Evolutionary conservation across 2,888 invertebrate species (phyloP).

Genomic region (Teinopalpus imperialis): DNA sequence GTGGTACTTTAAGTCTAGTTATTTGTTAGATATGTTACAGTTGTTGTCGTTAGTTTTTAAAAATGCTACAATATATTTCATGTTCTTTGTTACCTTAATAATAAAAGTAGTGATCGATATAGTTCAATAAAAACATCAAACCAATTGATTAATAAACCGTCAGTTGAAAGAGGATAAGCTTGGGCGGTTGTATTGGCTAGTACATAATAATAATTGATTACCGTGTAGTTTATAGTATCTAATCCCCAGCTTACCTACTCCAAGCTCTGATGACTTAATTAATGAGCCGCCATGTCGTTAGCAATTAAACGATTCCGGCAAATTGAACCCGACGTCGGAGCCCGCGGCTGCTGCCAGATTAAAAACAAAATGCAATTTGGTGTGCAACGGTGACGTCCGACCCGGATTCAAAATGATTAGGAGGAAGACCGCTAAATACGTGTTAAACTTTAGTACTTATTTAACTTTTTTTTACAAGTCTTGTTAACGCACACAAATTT

Average conservation of each 20-base stretch:
- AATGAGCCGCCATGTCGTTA: constrained; percentile 75
- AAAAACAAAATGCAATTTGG: constrained; percentile 74
- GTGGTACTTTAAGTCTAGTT: too few species aligned
- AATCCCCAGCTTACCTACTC: constrained; percentile 60
- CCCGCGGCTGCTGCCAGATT: constrained; percentile 61
- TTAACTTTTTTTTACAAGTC: background rate
- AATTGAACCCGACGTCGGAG: constrained; percentile 70
- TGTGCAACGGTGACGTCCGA: constrained; percentile 43
- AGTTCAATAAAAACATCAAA: background rate
- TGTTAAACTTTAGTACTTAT: constrained; percentile 13
- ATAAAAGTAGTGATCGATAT: background rate
- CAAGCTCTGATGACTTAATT: constrained; percentile 77
- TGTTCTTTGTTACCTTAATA: too few species aligned
- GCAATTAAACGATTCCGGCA: constrained; percentile 76
- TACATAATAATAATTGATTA: constrained; percentile 61
- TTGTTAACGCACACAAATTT: constrained; percentile 4
- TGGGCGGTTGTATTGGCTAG: constrained; percentile 32
- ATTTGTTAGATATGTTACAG: too few species aligned
- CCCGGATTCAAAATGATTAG: constrained; percentile 44
- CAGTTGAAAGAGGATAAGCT: constrained; percentile 30
- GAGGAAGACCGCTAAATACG: constrained; percentile 33
- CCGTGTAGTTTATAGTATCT: constrained; percentile 60
- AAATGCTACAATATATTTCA: too few species aligned
- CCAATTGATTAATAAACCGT: background rate
- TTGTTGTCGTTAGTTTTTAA: too few species aligned